A percentile compares a stretch with the other conserved stretches of the same genome.
Conservation (phyloP, 2,888 invertebrate species). For the Chelonus formosanus region DNA sequence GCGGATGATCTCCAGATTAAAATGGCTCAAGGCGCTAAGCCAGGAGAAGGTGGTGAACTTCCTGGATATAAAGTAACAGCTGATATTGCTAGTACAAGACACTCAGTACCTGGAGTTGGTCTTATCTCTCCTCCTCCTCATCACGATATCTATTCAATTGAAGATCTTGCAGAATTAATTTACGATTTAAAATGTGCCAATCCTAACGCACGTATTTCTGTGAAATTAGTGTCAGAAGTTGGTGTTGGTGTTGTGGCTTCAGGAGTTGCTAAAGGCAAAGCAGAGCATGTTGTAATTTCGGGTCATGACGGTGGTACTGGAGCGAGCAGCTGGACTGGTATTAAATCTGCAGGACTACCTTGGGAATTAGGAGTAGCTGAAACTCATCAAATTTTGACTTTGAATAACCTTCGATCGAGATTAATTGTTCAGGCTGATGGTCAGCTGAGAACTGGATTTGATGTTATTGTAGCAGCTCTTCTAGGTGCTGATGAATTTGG, state of each 20-base stretch:
- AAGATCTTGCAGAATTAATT: slow-evolving; percentile 97
- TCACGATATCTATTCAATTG: slow-evolving; percentile 99
- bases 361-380: slow-evolving; percentile 99
- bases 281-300: slow-evolving; percentile 97
- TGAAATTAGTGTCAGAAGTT: slow-evolving; percentile 97
- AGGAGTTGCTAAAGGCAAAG: slow-evolving; percentile 98
- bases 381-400: slow-evolving; percentile 95
- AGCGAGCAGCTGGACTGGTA: slow-evolving; percentile 98
- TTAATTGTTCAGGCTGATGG: slow-evolving; percentile 97
- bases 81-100: slow-evolving; percentile 93
- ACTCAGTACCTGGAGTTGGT: slow-evolving; percentile 96
- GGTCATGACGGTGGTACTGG: slow-evolving; percentile 99
- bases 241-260: slow-evolving; percentile 99
- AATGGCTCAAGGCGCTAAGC: slow-evolving; percentile 99
- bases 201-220: slow-evolving; percentile 93
- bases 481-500: slow-evolving; percentile 99
- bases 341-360: slow-evolving; percentile 96
- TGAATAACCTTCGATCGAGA: slow-evolving; percentile 91
- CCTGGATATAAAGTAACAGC: slow-evolving; percentile 87
- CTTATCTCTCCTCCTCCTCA: slow-evolving; percentile 99
- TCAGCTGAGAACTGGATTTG: slow-evolving; percentile 93
- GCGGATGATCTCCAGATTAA: slow-evolving; percentile 99
- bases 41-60: slow-evolving; percentile 97
- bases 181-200: slow-evolving; percentile 98
- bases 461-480: slow-evolving; percentile 93